Base-by-base conservation (phyloP, 2,888 invertebrate species). In the Epirrita christyi region DNA sequence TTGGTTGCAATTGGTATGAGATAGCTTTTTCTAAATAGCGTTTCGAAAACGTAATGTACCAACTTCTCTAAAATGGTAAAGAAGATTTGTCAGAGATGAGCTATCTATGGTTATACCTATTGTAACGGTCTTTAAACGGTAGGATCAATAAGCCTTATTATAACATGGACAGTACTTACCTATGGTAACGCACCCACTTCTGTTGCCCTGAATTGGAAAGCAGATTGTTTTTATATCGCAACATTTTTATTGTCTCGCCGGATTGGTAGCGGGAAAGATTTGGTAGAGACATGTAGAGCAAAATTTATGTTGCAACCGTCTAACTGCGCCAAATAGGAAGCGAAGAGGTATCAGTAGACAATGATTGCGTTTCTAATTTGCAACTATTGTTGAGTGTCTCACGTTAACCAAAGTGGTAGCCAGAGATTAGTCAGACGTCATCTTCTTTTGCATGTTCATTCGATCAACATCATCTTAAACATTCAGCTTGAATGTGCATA, bases 231-330 rank as follows among this genome's bases (percentile, higher is more conserved):
- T 7, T 27, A n/a, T 47, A 43, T 57, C 47, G 50, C 50, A 43
- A 38, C 38, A 54, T 50, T 37, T 11, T 21, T 50, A 48, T 49
- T 59, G 54, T 62, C 40, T 38, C 41, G 29, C 59, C 41, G 38
- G 38, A 47, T 50, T 8, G 28, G 50, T 34, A 45, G 14, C 36
- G 27, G 14, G 54, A 29, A 14, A 46, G 29, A 47, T 52, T 44
- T 28, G 29, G 14, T 6, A 29, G 36, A 32, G 37, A 51, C 42
- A 38, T 40, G 10, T 52, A 13, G 37, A 47, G 21, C 11, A 8
- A 1, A 10, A 36, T 38, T 7, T 14, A 38, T 38, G 5, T n/a
- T 14, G 14, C 8, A n/a, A 36, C 36, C 2, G n/a, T 11, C 4
- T n/a, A 4, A 14, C 21, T 21, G 21, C 21, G 21, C 21, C 21